Base-by-base conservation (phyloP, 2,888 invertebrate species). In the Lacanobia oleracea region DNA sequence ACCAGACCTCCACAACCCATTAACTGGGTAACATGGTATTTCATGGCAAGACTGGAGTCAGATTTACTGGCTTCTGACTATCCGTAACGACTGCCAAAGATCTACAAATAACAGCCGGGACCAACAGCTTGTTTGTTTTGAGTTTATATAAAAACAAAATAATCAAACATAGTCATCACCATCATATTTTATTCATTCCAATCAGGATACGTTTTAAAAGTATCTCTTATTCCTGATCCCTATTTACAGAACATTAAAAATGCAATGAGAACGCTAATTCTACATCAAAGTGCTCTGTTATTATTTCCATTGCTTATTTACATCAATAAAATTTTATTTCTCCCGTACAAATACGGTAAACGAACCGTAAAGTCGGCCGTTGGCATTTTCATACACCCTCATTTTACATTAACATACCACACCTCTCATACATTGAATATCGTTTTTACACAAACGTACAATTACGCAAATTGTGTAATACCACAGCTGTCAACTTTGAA, bases 391-490 rank as follows among this genome's bases (percentile, higher is more conserved):
- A 82, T 86, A 86, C 82, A 84, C 87, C 91, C 90, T 85, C 85
- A 82, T 83, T 84, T 90, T 86, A 89, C 88, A 93, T 93, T 93
- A 91, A 89, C 92, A 93, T 93, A 90, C 82, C 86, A 87, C 88
- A 75, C 70, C 87, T 87, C 84, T 80, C 86, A 81, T 84, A 86
- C 82, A 82, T 81, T 88, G 86, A 87, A 85, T 88, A 89, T 88
- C 84, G 87, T 87, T 90, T 89, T 89, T 90, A 89, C 84, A 83
- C 83, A 89, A 88, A 88, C 88, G 84, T 93, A 87, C 86, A 89
- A 93, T 94, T 93, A 94, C 91, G 91, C 89, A 91, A 93, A 91
- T 93, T 89, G 88, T 88, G 88, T 93, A 93, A 93, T 92, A 88
- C 80, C 79, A 85, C 79, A 61, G 88, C 89, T 91, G 91, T 90